Evolutionary conservation across 2,888 invertebrate species (phyloP).

Genomic region (Acleris laterana): DNA sequence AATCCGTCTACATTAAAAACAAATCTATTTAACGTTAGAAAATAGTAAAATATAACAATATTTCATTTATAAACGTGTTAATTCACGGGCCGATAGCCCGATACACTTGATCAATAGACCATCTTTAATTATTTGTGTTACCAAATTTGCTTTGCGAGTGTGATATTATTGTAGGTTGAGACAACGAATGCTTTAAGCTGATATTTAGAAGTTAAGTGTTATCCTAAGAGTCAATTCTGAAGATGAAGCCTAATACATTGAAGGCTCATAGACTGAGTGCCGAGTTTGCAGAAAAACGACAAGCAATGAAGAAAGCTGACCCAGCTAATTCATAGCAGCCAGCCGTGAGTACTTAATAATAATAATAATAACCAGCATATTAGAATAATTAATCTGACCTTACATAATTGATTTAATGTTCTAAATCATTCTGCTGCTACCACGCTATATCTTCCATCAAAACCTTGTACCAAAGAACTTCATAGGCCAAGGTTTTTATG

Average conservation of each 20-base stretch:
- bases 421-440: slow-evolving; percentile 21
- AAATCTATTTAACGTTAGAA: slow-evolving; percentile 30
- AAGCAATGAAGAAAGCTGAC: slow-evolving; percentile 72
- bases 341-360: slow-evolving; percentile 66
- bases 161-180: slow-evolving; percentile 39
- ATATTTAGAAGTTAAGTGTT: slow-evolving; percentile 51
- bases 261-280: slow-evolving; percentile 81
- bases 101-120: slow-evolving; percentile 77
- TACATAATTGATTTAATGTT: slow-evolving; percentile 16
- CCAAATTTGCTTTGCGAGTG: slow-evolving; percentile 59
- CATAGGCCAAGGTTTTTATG: neutral
- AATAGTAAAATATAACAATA: slow-evolving; percentile 23
- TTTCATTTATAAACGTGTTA: slow-evolving; percentile 39
- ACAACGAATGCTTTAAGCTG: slow-evolving; percentile 44
- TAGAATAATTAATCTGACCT: slow-evolving; percentile 18
- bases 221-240: slow-evolving; percentile 53
- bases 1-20: slow-evolving; percentile 69
- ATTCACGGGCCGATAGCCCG: slow-evolving; percentile 45
- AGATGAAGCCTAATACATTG: slow-evolving; percentile 77
- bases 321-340: slow-evolving; percentile 79
- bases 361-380: neutral
- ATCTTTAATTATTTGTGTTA: slow-evolving; percentile 80
- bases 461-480: too few relatives aligned
- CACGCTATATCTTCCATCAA: too few relatives aligned
- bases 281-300: slow-evolving; percentile 78